A percentile compares a stretch with the other conserved stretches of the same genome.
Conservation (phyloP, 2,888 invertebrate species). For the Pachydiplax longipennis region DNA sequence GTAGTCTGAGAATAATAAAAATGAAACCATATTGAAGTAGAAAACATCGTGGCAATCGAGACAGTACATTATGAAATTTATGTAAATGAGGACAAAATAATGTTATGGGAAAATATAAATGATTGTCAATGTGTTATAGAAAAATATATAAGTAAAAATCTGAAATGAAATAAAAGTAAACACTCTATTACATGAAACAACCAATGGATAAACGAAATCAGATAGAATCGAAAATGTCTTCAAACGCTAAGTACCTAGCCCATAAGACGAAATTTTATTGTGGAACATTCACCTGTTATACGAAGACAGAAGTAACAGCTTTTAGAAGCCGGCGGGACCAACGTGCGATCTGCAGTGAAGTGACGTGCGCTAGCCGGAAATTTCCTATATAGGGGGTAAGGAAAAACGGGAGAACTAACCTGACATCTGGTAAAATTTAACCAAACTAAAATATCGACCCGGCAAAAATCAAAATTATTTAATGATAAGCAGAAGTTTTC, state of each 20-base stretch:
- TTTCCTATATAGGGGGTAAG: slow-evolving; percentile 2
- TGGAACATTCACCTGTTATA: not conserved
- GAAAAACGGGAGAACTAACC: not conserved
- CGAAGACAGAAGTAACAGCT: not conserved
- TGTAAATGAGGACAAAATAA: too few species aligned
- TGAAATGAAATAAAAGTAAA: not conserved
- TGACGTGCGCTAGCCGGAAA: slow-evolving; percentile 12
- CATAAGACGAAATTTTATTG: not conserved
- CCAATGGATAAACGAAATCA: too few species aligned
- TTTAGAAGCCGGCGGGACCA: not conserved
- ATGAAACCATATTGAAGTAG: too few species aligned
- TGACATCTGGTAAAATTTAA: slow-evolving; percentile 20
- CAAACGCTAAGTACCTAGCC: not conserved
- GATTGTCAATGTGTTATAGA: not conserved
- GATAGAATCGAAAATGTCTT: too few species aligned
- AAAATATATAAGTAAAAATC: not conserved
- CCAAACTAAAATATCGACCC: slow-evolving; percentile 9
- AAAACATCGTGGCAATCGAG: too few species aligned
- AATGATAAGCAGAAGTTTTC: not conserved
- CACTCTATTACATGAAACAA: not conserved
- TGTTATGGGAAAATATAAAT: not conserved
- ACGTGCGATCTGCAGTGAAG: not conserved
- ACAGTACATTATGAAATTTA: too few species aligned
- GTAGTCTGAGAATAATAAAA: too few species aligned
- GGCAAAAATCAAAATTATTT: not conserved